Evolutionary conservation across 2,797 vertebrate species (phyloP).

Genomic region (Micrastur ruficollis): DNA sequence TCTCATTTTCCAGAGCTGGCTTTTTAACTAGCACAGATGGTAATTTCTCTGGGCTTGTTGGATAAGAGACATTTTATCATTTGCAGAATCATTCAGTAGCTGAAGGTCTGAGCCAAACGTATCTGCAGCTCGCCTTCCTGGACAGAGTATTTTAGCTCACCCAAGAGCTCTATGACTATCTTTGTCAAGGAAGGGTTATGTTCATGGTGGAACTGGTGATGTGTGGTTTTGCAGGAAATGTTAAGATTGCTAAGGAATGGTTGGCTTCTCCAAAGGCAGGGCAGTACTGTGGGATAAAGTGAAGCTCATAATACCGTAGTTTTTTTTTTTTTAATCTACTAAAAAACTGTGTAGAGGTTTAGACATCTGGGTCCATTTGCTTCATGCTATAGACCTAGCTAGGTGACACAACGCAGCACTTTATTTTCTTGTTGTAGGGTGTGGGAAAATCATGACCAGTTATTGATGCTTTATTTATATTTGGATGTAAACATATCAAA

Average conservation of each 20-base stretch:
- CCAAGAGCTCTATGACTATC: not conserved
- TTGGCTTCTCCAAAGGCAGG: not conserved
- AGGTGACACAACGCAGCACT: not conserved
- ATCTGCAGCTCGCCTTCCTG: not conserved
- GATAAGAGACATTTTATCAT: not conserved
- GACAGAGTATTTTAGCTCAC: not conserved
- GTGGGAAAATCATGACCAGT: not conserved
- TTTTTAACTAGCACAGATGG: not conserved
- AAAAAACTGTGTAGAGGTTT: too few species aligned
- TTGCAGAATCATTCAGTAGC: not conserved
- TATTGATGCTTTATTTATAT: not conserved
- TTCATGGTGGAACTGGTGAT: not conserved
- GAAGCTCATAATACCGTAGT: fast-evolving
- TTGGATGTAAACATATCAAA: not conserved
- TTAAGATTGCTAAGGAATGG: not conserved
- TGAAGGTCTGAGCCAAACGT: not conserved
- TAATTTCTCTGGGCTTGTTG: not conserved
- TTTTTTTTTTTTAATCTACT: not conserved
- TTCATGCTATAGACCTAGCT: not conserved
- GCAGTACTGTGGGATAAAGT: not conserved
- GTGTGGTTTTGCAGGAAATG: not conserved
- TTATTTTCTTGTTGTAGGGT: not conserved
- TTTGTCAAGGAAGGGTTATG: not conserved
- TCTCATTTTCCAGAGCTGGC: not conserved
- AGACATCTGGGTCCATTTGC: not conserved